Base-by-base conservation (phyloP, 1,140 invertebrate species). In the Pogonomyrmex californicus region DNA sequence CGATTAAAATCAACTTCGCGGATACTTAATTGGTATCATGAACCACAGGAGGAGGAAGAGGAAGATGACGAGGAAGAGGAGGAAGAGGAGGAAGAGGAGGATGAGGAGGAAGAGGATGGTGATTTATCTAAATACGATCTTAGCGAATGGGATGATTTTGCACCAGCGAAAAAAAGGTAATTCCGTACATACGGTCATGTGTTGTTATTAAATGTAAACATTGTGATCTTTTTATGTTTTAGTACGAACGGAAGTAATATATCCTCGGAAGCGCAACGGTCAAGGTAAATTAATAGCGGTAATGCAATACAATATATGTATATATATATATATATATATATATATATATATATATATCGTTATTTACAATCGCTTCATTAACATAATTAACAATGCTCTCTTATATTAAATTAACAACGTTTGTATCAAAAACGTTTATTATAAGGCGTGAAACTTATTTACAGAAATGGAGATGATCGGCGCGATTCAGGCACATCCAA, bases 61-160 rank as follows among this genome's bases (percentile, higher is more conserved):
- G 91, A 88, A 12, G 85, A 90, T 3, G 89, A 68, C 5, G 65
- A 68, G n/a, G 65, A 66, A 1, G 65, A 94, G 7, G 93, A 23
- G 23, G 23, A 93, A 5, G 94, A 97, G 0, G 93, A 23, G 23
- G 23, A 93, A 5, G 94, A 97, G 0, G 96, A 97, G 1, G 96
- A 97, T 0, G 96, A 97, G 0, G 96, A 96, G 0, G 96, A 96
- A 2, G 97, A 97, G 73, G 97, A 97, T 83, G 97, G 96, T 33
- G 97, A 98, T 95, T 95, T 98, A 82, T 98, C 97, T 17, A 98
- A 98, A 93, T 98, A 98, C 92, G 97, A 98, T 94, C 95, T 98
- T 49, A 97, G 96, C 93, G 97, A 96, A 91, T 97, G 97, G 96
- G 97, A 97, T 70, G 96, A 96, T 70, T 95, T 96, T 83, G 95